These are phyloP conservation scores for Cottus gobio DNA, from an alignment of 2,113 vertebrate genomes.

Conservation along the genomic window DNA sequence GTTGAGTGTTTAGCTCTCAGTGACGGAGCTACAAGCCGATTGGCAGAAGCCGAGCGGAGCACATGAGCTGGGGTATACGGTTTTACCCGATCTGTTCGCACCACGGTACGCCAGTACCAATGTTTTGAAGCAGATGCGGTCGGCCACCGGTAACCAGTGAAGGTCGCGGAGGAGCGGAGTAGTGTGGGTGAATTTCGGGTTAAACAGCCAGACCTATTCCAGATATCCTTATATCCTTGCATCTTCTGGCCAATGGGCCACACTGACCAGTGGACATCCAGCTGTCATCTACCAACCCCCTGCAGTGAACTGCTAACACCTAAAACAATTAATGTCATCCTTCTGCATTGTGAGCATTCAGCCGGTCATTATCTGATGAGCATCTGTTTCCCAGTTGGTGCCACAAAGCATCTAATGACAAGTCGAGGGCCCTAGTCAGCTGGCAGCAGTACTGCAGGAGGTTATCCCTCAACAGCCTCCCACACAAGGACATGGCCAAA, in stretches of 20 bases:
- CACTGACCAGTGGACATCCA: neutral
- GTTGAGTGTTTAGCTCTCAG: too few relatives aligned
- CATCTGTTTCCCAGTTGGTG: slow-evolving; percentile 4
- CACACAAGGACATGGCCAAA: neutral
- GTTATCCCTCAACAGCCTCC: neutral
- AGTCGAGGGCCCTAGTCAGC: neutral
- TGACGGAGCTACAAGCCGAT: too few relatives aligned
- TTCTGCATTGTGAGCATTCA: slow-evolving; percentile 24
- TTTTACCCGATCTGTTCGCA: too few relatives aligned
- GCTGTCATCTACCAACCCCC: slow-evolving; percentile 10
- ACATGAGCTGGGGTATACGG: too few relatives aligned
- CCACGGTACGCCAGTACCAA: too few relatives aligned
- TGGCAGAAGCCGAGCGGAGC: too few relatives aligned
- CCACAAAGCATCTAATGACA: neutral
- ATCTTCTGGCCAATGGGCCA: neutral
- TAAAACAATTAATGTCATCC: slow-evolving; percentile 20
- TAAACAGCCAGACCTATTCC: neutral
- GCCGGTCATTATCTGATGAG: neutral
- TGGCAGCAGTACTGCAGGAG: neutral
- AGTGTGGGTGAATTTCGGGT: too few relatives aligned
- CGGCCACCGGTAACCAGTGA: too few relatives aligned
- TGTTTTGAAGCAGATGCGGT: too few relatives aligned
- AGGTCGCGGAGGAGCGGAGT: too few relatives aligned
- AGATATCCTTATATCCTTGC: neutral
- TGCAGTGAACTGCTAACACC: slow-evolving; percentile 5